Evolutionary conservation across 2,797 vertebrate species (phyloP).

Genomic region (Sebastiscus albofasciatus): DNA sequence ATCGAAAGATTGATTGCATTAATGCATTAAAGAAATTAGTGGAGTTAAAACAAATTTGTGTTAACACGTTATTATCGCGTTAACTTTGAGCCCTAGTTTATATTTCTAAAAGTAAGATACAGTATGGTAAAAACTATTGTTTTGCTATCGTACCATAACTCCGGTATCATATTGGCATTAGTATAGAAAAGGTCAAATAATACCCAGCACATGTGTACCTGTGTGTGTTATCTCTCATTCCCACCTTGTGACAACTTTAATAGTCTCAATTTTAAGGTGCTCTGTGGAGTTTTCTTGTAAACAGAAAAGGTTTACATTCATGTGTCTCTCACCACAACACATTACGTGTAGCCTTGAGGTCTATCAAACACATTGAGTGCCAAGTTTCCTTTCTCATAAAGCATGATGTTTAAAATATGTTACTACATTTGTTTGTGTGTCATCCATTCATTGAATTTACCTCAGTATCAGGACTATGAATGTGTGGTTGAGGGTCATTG

Average conservation of each 20-base stretch:
- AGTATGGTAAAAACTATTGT: neutral
- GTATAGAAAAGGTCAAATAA: neutral
- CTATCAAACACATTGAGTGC: neutral
- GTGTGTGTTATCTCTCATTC: neutral
- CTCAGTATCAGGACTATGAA: neutral
- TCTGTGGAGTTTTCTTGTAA: neutral
- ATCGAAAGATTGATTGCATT: too few species aligned
- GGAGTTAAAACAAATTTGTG: too few species aligned
- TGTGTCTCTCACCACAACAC: neutral
- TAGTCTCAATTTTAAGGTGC: neutral
- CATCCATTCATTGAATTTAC: neutral
- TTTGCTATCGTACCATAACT: neutral
- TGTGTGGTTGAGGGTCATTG: neutral
- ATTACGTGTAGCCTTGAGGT: neutral
- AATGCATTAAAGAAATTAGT: too few species aligned
- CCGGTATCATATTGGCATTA: neutral
- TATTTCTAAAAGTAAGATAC: neutral
- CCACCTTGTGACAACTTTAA: neutral
- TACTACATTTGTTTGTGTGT: neutral
- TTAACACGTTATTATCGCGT: too few species aligned
- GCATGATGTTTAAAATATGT: neutral
- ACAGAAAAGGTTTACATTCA: neutral
- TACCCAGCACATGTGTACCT: neutral
- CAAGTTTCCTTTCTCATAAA: neutral
- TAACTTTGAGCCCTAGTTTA: too few species aligned